phyloP scores from a whole-genome alignment of 2,888 invertebrate species.

The Andrena trimmerana region DNA sequence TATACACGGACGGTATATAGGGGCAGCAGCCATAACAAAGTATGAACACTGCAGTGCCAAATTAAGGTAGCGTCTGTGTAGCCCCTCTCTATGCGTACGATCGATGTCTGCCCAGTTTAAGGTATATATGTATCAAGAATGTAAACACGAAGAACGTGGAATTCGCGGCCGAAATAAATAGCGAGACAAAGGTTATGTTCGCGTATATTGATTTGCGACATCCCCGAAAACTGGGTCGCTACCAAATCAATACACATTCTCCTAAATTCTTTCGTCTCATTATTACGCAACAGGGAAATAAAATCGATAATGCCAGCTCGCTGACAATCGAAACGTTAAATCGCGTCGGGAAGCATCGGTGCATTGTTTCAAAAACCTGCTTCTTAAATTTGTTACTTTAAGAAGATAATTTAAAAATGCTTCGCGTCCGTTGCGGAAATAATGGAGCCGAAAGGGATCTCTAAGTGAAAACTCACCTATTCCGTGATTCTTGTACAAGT shows the following conservation, averaged over 20 bases:
- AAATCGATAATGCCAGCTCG: constrained; percentile 13
- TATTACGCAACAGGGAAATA: constrained; percentile 5
- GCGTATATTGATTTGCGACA: constrained; percentile 72
- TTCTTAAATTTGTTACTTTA: background rate
- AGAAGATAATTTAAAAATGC: background rate
- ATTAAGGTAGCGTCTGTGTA: constrained; percentile 32
- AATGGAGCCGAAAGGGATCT: background rate
- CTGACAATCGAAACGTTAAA: background rate
- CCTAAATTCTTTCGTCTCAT: constrained; percentile 29
- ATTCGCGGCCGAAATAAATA: constrained; percentile 46
- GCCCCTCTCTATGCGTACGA: constrained; percentile 32
- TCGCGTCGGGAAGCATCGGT: background rate
- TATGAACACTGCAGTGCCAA: constrained; percentile 22
- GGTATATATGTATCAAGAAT: constrained; percentile 36
- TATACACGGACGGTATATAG: background rate
- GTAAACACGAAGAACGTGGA: constrained; percentile 45
- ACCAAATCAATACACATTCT: constrained; percentile 67
- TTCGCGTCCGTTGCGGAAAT: background rate
- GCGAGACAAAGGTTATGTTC: constrained; percentile 48
- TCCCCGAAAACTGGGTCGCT: constrained; percentile 68
- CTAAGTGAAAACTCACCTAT: constrained; percentile 72
- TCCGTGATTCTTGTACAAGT: constrained; percentile 79
- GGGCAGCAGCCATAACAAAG: constrained; percentile 25
- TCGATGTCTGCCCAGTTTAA: constrained; percentile 53
- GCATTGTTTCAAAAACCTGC: background rate